Base-by-base conservation (phyloP, 2,113 vertebrate genomes). In the Centropristis striata region DNA sequence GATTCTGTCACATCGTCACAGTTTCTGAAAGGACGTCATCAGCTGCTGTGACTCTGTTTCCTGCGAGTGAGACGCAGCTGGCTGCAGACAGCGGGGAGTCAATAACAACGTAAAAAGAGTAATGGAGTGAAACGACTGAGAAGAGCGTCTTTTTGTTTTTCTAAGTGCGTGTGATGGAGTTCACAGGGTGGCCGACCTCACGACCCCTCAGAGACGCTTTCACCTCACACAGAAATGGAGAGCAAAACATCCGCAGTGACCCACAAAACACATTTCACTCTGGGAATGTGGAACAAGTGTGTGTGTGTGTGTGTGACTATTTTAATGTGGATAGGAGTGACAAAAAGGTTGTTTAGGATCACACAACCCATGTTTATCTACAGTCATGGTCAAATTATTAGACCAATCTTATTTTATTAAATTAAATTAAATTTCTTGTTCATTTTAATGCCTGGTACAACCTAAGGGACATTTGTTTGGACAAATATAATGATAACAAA, bases 231-330 rank as follows among this genome's bases (percentile, higher is more conserved):
- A 85, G 84, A 88, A 88, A 91, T n/a, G 41, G 81, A 63, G 59
- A 76, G 73, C 47, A 44, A 86, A 66, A 76, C 75, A 89, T 84
- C 74, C 50, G 77, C 90, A 36, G 50, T 88, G 89, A 93, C 89
- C 89, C 88, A 82, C 68, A 88, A 91, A 88, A 70, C 61, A 36
- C 71, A 70, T 74, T 82, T 87, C 80, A 81, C 72, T 69, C 69
- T 60, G 69, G 66, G 75, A 80, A 78, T 59, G 76, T 74, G 73
- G 50, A 74, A 32, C 32, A 32, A 53, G 66, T 57, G 53, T 37
- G 16, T 60, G 16, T 74, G 37, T 59, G 18, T 64, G 53, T 69
- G 53, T 60, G 42, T 50, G 53, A 21, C 2, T 20, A 37, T 37
- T 42, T 65, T 11, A 12, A 6, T 68, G n/a, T 39, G 46, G 16